Evolutionary conservation across 2,888 invertebrate species (phyloP), one percentile per base, ranked within the genome.

Genomic region (Nomada goodeniana): DNA sequence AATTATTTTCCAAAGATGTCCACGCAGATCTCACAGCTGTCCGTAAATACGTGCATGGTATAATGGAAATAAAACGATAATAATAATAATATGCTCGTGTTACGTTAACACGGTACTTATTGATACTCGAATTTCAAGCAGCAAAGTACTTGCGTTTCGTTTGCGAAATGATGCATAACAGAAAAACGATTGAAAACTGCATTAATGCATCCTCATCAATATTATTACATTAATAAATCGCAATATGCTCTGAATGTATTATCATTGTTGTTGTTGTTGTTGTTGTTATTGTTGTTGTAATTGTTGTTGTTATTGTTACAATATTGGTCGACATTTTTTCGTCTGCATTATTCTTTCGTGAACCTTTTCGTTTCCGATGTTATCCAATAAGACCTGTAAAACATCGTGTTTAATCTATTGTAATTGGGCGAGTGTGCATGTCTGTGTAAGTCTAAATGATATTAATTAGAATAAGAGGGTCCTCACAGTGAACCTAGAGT

Each of bases 151-250:
- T 88, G 87, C 90, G 89, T 92, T 92, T 92, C 91, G 89, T 91
- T 90, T 89, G 91, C 89, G 89, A 90, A 87, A 85, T 73, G 7
- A 44, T 77, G 75, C 83, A 83, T 86, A 84, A 82, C 80, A 63
- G 69, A 50, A 47, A 59, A 44, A 69, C 42, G 72, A 72, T 61
- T 63, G 59, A 67, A 79, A 73, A 70, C 76, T 74, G 80, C 82
- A 88, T 89, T 85, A 70, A 70, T 70, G 36, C 70, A 89, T 91
- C 88, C 88, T 87, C 88, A 89, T 86, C 89, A 91, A 83, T 90
- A 90, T 86, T 90, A 89, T 90, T 91, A 90, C 89, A 89, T 87
- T 89, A 93, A 93, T 93, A 93, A 93, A 93, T 90, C 86, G 90
- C 91, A 92, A 89, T 93, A 92, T 91, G 91, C 91, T 92, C 91